Evolutionary conservation across 2,113 vertebrate species (phyloP).

Genomic region (Mesitornis unicolor): DNA sequence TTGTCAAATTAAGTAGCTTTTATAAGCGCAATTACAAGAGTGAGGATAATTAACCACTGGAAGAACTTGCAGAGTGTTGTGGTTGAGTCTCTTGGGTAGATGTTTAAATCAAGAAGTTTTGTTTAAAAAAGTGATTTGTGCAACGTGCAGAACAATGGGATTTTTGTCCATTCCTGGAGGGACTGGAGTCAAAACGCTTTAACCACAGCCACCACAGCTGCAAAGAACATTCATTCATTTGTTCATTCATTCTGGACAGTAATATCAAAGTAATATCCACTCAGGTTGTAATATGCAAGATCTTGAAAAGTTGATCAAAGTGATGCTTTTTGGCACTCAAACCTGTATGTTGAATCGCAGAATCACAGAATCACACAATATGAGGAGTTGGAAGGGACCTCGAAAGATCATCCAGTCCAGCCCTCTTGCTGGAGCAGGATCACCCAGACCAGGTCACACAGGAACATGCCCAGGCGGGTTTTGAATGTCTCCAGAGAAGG

Average conservation of each 20-base stretch:
- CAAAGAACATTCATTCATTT: neutral
- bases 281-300: neutral
- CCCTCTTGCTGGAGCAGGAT: too few relatives aligned
- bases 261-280: neutral
- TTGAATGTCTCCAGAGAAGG: too few relatives aligned
- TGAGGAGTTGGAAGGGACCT: too few relatives aligned
- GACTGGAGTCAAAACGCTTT: neutral
- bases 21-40: conserved; percentile 35
- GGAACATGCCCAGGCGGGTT: too few relatives aligned
- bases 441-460: too few relatives aligned
- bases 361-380: too few relatives aligned
- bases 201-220: neutral
- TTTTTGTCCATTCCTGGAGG: neutral
- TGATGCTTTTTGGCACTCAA: neutral
- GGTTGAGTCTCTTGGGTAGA: neutral
- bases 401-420: too few relatives aligned
- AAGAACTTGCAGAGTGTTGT: neutral
- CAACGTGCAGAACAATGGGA: rapidly evolving
- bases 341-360: neutral
- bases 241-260: neutral
- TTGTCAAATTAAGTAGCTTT: conserved; percentile 62
- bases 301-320: neutral
- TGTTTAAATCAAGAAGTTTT: neutral
- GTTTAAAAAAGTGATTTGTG: neutral
- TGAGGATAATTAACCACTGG: conserved; percentile 35